These are phyloP conservation scores for Cosmopolites sordidus DNA, from an alignment of 2,888 invertebrate species.

Conservation along the genomic window DNA sequence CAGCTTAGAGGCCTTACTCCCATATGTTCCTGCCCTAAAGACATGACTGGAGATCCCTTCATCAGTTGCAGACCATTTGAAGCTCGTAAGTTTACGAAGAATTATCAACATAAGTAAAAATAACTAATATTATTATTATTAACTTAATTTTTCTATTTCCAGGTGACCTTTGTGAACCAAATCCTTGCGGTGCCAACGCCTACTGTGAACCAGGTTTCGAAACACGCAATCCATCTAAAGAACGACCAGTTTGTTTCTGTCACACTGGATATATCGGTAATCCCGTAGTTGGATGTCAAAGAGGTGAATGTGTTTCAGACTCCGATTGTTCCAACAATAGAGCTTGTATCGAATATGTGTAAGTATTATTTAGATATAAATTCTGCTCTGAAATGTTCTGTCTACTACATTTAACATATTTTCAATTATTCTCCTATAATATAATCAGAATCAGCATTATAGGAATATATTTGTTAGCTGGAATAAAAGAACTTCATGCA, in stretches of 20 bases:
- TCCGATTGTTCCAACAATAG: constrained; percentile 69
- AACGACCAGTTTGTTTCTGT: constrained; percentile 83
- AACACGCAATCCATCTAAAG: constrained; percentile 61
- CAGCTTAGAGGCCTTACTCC: constrained; percentile 73
- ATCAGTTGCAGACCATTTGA: constrained; percentile 75
- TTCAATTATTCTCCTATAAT: background rate
- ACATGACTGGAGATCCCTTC: constrained; percentile 86
- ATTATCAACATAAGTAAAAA: too few relatives aligned
- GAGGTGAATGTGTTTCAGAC: constrained; percentile 77
- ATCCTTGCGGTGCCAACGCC: constrained; percentile 79
- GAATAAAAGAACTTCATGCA: too few relatives aligned
- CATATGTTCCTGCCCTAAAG: constrained; percentile 79
- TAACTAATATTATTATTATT: too few relatives aligned
- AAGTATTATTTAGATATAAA: too few relatives aligned
- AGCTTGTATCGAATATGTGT: constrained; percentile 74
- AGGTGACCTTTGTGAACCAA: constrained; percentile 78
- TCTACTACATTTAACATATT: too few relatives aligned
- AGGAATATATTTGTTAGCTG: too few relatives aligned
- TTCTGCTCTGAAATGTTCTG: too few relatives aligned
- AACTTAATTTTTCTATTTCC: background rate
- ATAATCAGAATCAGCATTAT: background rate
- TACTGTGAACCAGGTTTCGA: constrained; percentile 81
- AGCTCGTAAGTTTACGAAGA: constrained; percentile 56
- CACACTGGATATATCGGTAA: constrained; percentile 74
- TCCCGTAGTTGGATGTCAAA: constrained; percentile 64